Base-by-base conservation (phyloP, 2,888 invertebrate genomes). In the Ptycholaimellus sp. region DNA sequence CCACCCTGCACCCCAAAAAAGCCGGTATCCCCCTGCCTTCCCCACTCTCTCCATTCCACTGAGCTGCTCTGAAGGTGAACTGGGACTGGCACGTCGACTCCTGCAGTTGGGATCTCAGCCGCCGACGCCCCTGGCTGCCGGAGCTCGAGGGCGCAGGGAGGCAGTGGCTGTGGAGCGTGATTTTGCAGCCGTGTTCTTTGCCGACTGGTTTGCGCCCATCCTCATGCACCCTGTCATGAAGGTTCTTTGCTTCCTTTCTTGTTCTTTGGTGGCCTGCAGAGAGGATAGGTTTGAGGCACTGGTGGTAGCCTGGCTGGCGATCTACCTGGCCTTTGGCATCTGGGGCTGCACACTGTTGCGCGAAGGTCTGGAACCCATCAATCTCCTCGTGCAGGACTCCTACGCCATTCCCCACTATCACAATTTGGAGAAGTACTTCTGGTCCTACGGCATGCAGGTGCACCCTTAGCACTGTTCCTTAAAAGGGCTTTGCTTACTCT, bases 361-460 rank as follows among this genome's bases (percentile, higher is more conserved):
- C 1, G 48, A 49, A 17, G 47, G 44, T 2, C 41, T 54, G 19
- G 52, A 54, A 40, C 54, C 54, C 17, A 45, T 54, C 18, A 54
- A 54, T 38, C 39, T 54, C 30, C 44, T 54, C 2, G 53, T 54
- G 7, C 41, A 47, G 32, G 54, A 54, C 33, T 52, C 52, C 4
- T 54, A 53, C 36, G 54, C 54, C 9, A 48, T 54, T 34, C 54
- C 54, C 3, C 54, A 54, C 40, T 54, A 54, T 33, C 44, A 42
- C 16, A 35, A 45, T 3, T 40, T 50, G 22, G 48, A 51, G 25
- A 42, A 49, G 20, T 53, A 54, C 43, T 55, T 54, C 39, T 55
- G 54, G 54, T 48, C 51, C 32, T 55, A 54, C 36, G 55, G 55
- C 14, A 46, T 54, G 2, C 54, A 53, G 42, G 49, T 46, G 18